Evolutionary conservation across 2,113 vertebrate species (phyloP).

Genomic region (Oncorhynchus mykiss): DNA sequence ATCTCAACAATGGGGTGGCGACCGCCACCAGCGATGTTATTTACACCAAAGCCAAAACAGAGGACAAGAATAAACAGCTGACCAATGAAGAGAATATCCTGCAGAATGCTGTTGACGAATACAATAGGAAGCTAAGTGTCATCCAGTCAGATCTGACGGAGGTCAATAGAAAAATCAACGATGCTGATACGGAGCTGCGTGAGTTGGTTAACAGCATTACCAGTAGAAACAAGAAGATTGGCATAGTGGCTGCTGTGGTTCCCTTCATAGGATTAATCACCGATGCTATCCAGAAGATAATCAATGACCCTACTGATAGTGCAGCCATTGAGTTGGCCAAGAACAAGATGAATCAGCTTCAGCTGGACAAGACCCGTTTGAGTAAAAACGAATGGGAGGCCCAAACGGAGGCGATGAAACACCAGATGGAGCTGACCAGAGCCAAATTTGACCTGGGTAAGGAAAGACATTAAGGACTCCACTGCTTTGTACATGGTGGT

Average conservation of each 20-base stretch:
- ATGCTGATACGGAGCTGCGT: too few relatives aligned
- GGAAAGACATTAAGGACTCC: neutral
- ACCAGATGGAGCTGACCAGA: neutral
- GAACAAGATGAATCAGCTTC: neutral
- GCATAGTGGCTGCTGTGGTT: conserved; percentile 8
- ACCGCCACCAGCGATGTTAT: conserved; percentile 9
- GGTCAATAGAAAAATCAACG: neutral
- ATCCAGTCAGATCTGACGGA: neutral
- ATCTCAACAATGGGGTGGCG: conserved; percentile 1
- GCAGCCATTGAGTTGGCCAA: neutral
- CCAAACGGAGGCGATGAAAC: neutral
- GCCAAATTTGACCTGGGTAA: neutral
- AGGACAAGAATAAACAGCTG: neutral
- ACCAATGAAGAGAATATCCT: neutral
- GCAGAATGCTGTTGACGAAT: neutral
- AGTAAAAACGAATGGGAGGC: neutral
- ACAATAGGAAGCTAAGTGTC: neutral
- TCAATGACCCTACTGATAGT: neutral
- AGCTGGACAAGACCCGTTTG: neutral
- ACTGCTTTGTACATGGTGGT: neutral
- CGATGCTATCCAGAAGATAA: neutral
- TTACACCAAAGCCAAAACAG: neutral
- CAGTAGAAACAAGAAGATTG: neutral
- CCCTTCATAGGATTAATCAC: neutral
- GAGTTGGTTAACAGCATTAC: neutral